These are phyloP conservation scores for Dermatophagoides farinae DNA, from an alignment of 1,140 invertebrate species.

Conservation along the genomic window DNA sequence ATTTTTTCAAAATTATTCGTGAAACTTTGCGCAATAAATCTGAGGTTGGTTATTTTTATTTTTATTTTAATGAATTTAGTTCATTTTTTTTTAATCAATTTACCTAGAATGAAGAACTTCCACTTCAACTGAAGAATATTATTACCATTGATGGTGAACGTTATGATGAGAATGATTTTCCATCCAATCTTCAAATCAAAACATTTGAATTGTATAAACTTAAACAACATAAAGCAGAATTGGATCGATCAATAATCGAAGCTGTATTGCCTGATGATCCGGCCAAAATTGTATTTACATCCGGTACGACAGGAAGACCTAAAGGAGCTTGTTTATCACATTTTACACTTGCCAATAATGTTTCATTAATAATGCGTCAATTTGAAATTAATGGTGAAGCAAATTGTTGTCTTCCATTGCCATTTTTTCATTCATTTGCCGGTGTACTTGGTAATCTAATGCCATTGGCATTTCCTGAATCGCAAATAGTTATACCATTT, in stretches of 20 bases:
- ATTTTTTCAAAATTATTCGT: neutral
- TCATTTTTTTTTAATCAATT: neutral
- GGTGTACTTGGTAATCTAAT: constrained; percentile 43
- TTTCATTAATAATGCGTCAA: constrained; percentile 39
- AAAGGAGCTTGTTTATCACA: constrained; percentile 71
- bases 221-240: neutral
- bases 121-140: neutral
- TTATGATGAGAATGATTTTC: neutral
- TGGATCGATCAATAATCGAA: neutral
- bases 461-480: neutral
- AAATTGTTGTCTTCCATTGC: constrained; percentile 51
- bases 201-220: neutral
- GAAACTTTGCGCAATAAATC: neutral
- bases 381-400: constrained; percentile 26
- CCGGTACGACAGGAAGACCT: constrained; percentile 57
- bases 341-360: constrained; percentile 65
- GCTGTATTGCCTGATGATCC: constrained; percentile 11
- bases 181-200: neutral
- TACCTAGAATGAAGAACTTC: neutral
- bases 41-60: neutral
- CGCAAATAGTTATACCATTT: constrained; percentile 2
- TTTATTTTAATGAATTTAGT: neutral
- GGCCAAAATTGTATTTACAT: constrained; percentile 12
- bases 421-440: constrained; percentile 81
- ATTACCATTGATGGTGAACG: neutral